These are phyloP conservation scores for Drosophila sechellia DNA, from an alignment of 1,140 invertebrate species.

Conservation along the genomic window DNA sequence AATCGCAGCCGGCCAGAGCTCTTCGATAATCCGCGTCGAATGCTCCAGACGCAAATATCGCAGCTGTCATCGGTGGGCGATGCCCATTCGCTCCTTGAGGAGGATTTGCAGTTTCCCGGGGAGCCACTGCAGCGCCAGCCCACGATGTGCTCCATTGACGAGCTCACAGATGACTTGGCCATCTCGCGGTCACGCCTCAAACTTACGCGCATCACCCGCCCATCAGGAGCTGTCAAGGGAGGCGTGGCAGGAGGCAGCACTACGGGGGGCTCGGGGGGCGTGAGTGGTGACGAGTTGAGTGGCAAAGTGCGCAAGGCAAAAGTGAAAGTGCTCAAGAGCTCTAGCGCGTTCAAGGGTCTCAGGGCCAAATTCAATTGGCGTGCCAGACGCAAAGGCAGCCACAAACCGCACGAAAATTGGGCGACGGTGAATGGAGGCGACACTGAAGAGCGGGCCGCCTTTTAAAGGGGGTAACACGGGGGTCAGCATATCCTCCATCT, in stretches of 20 bases:
- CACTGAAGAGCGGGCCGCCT: conserved; percentile 43
- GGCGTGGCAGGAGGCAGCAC: conserved; percentile 6
- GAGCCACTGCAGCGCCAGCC: conserved; percentile 53
- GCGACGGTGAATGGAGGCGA: conserved; percentile 5
- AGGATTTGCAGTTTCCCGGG: conserved; percentile 61
- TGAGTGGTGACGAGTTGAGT: conserved; percentile 36
- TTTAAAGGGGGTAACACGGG: conserved; percentile 18
- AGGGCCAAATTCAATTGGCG: conserved; percentile 76
- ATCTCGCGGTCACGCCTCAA: conserved; percentile 68
- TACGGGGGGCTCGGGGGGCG: not conserved
- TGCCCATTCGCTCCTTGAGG: conserved; percentile 73
- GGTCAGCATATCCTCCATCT: too few relatives aligned
- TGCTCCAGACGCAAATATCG: conserved; percentile 75
- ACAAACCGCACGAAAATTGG: conserved; percentile 28
- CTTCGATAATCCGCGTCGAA: conserved; percentile 58
- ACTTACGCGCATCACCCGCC: conserved; percentile 74
- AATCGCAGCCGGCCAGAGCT: conserved; percentile 76
- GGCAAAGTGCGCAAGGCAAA: conserved; percentile 72
- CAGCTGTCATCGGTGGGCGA: conserved; percentile 77
- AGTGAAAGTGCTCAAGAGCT: conserved; percentile 55
- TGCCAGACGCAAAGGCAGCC: conserved; percentile 57
- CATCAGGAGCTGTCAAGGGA: conserved; percentile 4
- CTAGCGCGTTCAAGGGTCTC: conserved; percentile 61
- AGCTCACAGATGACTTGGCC: conserved; percentile 44
- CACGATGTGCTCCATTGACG: conserved; percentile 73